Evolutionary conservation across 2,797 vertebrate species (phyloP).

Genomic region (Epinephelus coioides): DNA sequence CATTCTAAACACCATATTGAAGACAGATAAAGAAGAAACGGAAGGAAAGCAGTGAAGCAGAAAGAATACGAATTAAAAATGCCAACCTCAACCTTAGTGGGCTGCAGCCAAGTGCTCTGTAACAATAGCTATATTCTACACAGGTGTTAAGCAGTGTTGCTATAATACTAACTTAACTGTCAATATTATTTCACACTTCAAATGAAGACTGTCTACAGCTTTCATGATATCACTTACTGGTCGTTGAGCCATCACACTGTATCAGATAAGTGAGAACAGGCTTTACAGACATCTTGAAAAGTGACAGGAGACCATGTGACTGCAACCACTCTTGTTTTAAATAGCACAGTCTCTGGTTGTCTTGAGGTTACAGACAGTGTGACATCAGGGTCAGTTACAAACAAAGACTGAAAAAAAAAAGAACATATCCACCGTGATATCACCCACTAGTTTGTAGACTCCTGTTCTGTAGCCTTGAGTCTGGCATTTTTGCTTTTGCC

Average conservation of each 20-base stretch:
- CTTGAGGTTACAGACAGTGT: conserved; percentile 14
- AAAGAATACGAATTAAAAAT: neutral
- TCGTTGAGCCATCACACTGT: conserved; percentile 1
- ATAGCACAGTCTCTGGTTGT: neutral
- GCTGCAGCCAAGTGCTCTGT: neutral
- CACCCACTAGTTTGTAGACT: no score
- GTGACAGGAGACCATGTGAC: neutral
- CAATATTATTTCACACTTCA: conserved; percentile 21
- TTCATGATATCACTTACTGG: conserved; percentile 2
- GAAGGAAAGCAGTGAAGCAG: neutral
- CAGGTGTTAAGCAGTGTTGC: conserved; percentile 8
- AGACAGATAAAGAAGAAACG: neutral
- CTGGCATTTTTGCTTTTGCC: no score
- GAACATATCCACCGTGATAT: no score
- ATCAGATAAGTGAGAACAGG: conserved; percentile 1
- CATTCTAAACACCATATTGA: neutral
- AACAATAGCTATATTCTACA: neutral
- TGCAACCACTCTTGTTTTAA: neutral
- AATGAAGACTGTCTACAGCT: neutral
- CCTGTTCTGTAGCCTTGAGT: no score
- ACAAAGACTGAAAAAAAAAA: no score
- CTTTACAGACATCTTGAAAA: neutral
- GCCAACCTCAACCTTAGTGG: neutral
- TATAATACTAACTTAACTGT: conserved; percentile 17
- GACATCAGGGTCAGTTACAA: neutral